Base-by-base conservation (phyloP, 1,140 invertebrate genomes). In the Ceratosolen solmsi region DNA sequence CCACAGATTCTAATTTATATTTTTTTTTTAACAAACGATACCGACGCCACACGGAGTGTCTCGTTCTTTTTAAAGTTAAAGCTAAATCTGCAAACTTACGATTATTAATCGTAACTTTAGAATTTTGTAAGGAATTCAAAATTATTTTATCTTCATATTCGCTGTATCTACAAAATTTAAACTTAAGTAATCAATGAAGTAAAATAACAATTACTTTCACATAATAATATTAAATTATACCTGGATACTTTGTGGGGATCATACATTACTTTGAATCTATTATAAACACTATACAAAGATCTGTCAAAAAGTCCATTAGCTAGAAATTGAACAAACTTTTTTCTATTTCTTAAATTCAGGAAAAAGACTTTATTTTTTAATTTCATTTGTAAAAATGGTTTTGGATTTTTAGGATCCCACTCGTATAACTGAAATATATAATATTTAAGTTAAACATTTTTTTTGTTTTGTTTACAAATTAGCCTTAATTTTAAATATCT, bases 11-110 rank as follows among this genome's bases (percentile, higher is more conserved):
- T 22, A 60, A 13, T 13, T 60, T 49, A 27, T n/a, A 56, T 65
- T 72, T 79, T 36, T 70, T 81, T 38, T 68, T 38, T 51, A 81
- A 68, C 15, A 88, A 5, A 75, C 70, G 71, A 68, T 89, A 88
- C 73, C 89, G 84, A 17, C 90, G 87, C 87, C 87, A 91, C 65
- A 91, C 86, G 0, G 90, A 89, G 38, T 85, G 82, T 79, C 89
- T 85, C 0, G 88, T 88, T 84, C 90, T 86, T 17, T 86, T 87
- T 65, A 91, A 84, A 33, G 86, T 77, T 82, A 83, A 85, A 20
- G 88, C 88, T 54, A 91, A 85, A 30, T 87, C 86, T 13, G 83
- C 9, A 83, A 86, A 89, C 36, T 86, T 87, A 0, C 82, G 54
- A 36, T 80, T 51, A 85, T 27, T 87, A 41, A 27, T 88, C 51